Base-by-base conservation (phyloP, 2,888 invertebrate species). In the Girardia tigrina region DNA sequence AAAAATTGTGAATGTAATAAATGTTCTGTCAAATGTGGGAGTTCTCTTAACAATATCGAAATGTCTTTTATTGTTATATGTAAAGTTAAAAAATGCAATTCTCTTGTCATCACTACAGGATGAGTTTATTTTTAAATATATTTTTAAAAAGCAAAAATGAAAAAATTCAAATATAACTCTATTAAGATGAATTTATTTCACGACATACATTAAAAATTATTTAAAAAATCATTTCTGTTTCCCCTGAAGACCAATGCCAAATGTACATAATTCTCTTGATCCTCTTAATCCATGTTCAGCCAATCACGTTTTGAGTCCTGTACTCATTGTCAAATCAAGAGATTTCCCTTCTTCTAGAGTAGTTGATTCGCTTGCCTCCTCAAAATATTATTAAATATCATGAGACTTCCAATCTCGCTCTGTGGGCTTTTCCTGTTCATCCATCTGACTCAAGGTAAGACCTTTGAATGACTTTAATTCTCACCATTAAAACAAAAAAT, bases 311-410 rank as follows among this genome's bases (percentile, higher is more conserved):
- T 12, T 12, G n/a, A 56, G 56, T 56, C 56, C 8, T 6, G 23
- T 56, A 12, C n/a, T n/a, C 56, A 56, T 56, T 56, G 56, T 56
- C 56, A 56, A 56, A 56, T 56, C 56, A 56, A 56, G 56, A 56
- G 4, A 8, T n/a, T 56, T n/a, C n/a, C 56, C 4, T 8, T 56
- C 56, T 6, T 8, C n/a, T 56, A 23, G n/a, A 56, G 56, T 56
- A 16, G n/a, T 56, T 56, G n/a, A 56, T 56, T 56, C 56, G 56
- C 56, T 8, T 56, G 4, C n/a, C 4, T 56, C 4, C 4, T 56
- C 2, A 56, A 20, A 20, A 4, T 2, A 12, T 16, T n/a, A 4
- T 20, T 4, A 6, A 56, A 56, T 8, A 56, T n/a, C 23, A 56
- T 12, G 56, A 2, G n/a, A 12, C n/a, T 56, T n/a, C 4, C n/a